Evolutionary conservation across 1,140 invertebrate species (phyloP).

Genomic region (Antheraea mylitta): DNA sequence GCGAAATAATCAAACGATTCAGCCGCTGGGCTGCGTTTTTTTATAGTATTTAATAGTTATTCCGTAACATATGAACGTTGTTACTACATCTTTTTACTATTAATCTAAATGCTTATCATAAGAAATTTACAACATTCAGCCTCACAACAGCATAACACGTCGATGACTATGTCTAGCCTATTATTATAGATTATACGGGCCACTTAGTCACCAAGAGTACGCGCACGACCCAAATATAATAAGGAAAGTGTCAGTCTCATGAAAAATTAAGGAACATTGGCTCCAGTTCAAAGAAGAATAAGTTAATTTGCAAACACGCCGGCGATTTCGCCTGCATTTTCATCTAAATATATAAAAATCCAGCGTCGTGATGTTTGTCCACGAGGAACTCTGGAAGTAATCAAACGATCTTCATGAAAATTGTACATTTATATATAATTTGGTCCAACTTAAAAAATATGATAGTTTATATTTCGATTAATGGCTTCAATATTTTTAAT

Average conservation of each 20-base stretch:
- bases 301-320: conserved; percentile 16
- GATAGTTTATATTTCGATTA: too few species aligned
- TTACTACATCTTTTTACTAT: not conserved
- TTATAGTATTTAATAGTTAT: not conserved
- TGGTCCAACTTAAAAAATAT: too few species aligned
- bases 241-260: conserved; percentile 33
- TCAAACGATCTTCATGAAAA: too few species aligned
- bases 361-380: too few species aligned
- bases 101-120: not conserved
- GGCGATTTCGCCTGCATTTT: conserved; percentile 7
- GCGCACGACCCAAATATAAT: conserved; percentile 9
- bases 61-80: not conserved
- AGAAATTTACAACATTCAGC: not conserved
- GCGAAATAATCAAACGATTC: not conserved
- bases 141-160: not conserved
- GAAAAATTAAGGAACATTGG: conserved; percentile 39
- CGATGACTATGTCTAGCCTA: not conserved
- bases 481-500: too few species aligned
- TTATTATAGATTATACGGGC: not conserved
- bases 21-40: not conserved
- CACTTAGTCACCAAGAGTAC: not conserved
- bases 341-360: too few species aligned
- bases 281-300: conserved; percentile 41
- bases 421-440: too few species aligned
- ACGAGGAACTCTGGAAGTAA: too few species aligned